These are phyloP conservation scores for Camponotus pennsylvanicus DNA, from an alignment of 1,140 invertebrate genomes.

Conservation along the genomic window DNA sequence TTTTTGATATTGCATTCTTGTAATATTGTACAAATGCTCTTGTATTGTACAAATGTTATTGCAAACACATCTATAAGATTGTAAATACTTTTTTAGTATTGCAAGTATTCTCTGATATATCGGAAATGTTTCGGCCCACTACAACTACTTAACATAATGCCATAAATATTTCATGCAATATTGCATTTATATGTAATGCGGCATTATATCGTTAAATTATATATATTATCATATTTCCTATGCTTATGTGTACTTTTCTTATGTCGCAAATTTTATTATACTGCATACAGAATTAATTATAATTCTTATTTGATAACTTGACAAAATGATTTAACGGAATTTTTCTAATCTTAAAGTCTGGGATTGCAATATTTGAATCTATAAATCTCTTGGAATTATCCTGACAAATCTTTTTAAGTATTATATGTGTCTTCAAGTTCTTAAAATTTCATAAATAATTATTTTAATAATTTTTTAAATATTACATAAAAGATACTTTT, in stretches of 20 bases:
- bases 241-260: neutral
- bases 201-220: neutral
- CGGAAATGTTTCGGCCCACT: conserved; percentile 20
- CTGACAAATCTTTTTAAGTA: neutral
- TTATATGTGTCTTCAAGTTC: neutral
- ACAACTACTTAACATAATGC: neutral
- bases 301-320: neutral
- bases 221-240: neutral
- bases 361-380: conserved; percentile 1
- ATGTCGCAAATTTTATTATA: neutral
- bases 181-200: neutral
- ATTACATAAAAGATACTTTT: neutral
- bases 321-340: neutral
- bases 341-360: neutral
- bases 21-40: conserved; percentile 18
- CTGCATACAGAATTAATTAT: neutral
- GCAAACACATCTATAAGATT: neutral
- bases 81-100: conserved; percentile 30
- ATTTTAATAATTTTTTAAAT: conserved; percentile 1
- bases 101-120: conserved; percentile 14
- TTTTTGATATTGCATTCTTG: neutral
- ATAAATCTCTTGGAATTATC: neutral
- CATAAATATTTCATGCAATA: neutral
- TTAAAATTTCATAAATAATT: conserved; percentile 16
- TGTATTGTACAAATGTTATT: neutral